These are phyloP conservation scores for Trissonchulus sp. DNA, from an alignment of 2,888 invertebrate genomes.

Conservation along the genomic window DNA sequence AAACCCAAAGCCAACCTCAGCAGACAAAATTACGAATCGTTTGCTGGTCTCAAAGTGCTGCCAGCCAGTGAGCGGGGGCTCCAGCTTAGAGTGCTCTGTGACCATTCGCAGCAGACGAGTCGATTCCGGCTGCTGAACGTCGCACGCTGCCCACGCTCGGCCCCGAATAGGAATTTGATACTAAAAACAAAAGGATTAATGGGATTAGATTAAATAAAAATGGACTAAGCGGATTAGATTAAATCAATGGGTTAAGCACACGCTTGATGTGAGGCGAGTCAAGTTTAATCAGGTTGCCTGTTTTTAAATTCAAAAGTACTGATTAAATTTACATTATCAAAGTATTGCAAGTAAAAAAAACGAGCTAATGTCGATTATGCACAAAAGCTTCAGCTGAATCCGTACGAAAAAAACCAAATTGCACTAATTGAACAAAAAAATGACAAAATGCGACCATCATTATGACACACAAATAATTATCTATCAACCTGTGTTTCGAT, in stretches of 20 bases:
- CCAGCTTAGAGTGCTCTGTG: slow-evolving; percentile 41
- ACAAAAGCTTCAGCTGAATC: no score
- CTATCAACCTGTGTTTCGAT: slow-evolving; percentile 42
- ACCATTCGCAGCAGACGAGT: background rate
- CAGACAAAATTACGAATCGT: slow-evolving; percentile 76
- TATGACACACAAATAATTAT: no score
- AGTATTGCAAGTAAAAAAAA: no score
- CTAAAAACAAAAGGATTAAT: slow-evolving; percentile 54
- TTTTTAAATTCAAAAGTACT: no score
- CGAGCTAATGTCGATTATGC: no score
- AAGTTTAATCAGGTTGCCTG: no score
- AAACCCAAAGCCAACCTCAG: slow-evolving; percentile 60
- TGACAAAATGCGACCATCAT: no score
- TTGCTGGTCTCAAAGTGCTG: slow-evolving; percentile 68
- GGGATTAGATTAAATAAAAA: slow-evolving; percentile 18
- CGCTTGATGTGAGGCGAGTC: no score
- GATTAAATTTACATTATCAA: no score
- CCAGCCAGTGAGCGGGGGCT: slow-evolving; percentile 65
- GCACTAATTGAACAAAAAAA: no score
- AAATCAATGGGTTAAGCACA: slow-evolving; percentile 16
- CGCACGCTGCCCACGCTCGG: slow-evolving; percentile 77
- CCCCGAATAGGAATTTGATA: slow-evolving; percentile 73
- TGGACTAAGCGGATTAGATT: slow-evolving; percentile 33
- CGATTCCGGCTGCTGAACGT: slow-evolving; percentile 54
- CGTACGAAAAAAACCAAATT: no score